These are phyloP conservation scores for Platichthys flesus DNA, from an alignment of 2,113 vertebrate species.

Conservation along the genomic window DNA sequence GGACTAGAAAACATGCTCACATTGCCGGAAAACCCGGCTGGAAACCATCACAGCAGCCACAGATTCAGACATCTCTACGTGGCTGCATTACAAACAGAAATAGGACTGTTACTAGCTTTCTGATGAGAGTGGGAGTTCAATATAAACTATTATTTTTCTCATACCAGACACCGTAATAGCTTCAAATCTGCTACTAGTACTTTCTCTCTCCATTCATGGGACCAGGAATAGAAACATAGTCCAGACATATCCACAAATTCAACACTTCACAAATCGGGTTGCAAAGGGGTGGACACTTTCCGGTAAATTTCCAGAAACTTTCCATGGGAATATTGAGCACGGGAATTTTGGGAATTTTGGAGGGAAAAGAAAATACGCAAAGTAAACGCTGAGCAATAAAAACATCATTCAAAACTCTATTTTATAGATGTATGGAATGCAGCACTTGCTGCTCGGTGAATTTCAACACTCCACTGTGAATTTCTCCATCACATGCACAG, in stretches of 20 bases:
- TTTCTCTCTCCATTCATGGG: background rate
- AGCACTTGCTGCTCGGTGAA: no score
- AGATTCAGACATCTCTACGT: background rate
- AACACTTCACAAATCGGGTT: background rate
- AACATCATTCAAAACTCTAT: no score
- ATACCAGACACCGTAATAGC: background rate
- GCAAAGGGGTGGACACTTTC: no score
- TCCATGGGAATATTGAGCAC: no score
- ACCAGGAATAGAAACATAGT: background rate
- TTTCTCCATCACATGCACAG: no score
- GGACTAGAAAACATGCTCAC: conserved; percentile 15
- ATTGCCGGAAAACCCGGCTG: background rate
- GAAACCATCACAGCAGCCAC: background rate
- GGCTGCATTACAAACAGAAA: background rate
- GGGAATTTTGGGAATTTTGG: no score
- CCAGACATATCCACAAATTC: no score
- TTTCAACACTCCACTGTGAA: no score
- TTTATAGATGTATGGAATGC: no score
- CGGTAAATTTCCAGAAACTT: no score
- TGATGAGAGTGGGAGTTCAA: background rate
- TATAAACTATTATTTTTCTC: background rate
- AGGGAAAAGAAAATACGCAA: no score
- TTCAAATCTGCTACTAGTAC: background rate
- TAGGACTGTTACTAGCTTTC: background rate
- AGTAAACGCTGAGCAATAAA: no score